Evolutionary conservation across 2,113 vertebrate species (phyloP), one percentile per base, ranked within the genome.

Genomic region (Lophius piscatorius): DNA sequence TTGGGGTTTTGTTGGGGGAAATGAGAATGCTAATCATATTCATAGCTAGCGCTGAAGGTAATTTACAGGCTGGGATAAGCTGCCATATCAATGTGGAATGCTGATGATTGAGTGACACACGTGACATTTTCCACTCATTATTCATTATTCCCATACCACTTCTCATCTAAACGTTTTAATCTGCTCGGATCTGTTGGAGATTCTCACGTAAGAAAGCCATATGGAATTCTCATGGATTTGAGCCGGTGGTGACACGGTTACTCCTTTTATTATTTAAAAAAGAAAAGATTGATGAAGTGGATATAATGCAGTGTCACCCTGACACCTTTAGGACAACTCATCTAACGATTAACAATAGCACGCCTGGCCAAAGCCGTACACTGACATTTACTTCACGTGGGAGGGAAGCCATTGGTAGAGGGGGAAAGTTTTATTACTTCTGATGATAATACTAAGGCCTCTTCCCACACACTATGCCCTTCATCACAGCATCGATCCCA

Each of bases 1-100:
- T 84, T 65, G 62, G 45, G 74, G 58, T 72, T 74, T 85, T 78
- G 39, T 65, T 23, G 18, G 59, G 22, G 78, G 66, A 84, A 88
- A 87, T 86, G 61, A 75, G 70, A 85, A 85, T 57, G 80, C 68
- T 85, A 89, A 90, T 90, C 76, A 74, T 89, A 91, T 89, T 90
- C 88, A 90, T 88, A 86, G 86, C 67, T 29, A 33, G 48, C 21
- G 73, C 84, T 76, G 61, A 66, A 71, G 82, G 73, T 85, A 78
- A 89, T 91, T 89, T 87, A 51, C 76, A 75, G 69, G 65, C 62
- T 21, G 74, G 70, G 67, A 82, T 81, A 87, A 81, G 63, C 76
- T 64, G 80, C 68, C 70, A 54, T 73, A 76, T 82, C 71, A 57
- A 29, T 49, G 63, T 34, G 65, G 81, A 75, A 70, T 61, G 64